phyloP scores from a whole-genome alignment of 2,888 invertebrate genomes.

The Eurytoma californica region DNA sequence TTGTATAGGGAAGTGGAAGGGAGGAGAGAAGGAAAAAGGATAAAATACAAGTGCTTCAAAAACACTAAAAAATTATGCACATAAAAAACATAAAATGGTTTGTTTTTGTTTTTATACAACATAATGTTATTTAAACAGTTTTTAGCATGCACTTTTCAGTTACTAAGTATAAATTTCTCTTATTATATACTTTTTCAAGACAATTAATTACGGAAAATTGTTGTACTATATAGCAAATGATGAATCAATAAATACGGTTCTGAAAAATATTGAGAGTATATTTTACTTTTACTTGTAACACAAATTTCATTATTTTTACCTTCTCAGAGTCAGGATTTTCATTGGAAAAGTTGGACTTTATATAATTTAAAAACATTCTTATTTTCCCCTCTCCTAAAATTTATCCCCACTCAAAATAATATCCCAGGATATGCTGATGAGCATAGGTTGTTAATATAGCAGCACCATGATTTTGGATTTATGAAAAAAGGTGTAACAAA shows the following conservation, averaged over 20 bases:
- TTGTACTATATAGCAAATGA: constrained; percentile 36
- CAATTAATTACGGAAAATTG: constrained; percentile 27
- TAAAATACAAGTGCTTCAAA: constrained; percentile 39
- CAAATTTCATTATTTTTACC: constrained; percentile 38
- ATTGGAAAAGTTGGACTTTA: constrained; percentile 37
- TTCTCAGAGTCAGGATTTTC: constrained; percentile 41
- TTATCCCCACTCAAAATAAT: constrained; percentile 64
- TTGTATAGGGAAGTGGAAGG: constrained; percentile 45
- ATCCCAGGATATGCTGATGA: constrained; percentile 67
- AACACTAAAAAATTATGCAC: constrained; percentile 39
- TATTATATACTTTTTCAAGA: constrained; percentile 28
- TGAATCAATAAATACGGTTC: constrained; percentile 49
- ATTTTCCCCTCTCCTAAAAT: constrained; percentile 54
- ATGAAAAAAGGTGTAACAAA: constrained; percentile 65
- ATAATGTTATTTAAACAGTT: constrained; percentile 38
- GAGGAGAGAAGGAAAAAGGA: constrained; percentile 53
- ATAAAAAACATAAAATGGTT: constrained; percentile 20
- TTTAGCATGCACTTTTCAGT: constrained; percentile 45
- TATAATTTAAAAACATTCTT: constrained; percentile 42
- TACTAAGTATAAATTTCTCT: constrained; percentile 22
- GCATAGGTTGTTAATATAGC: constrained; percentile 68
- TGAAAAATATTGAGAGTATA: constrained; percentile 48
- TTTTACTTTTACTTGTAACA: constrained; percentile 40
- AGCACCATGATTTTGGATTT: constrained; percentile 69
- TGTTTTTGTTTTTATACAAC: constrained; percentile 27